Evolutionary conservation across 1,140 invertebrate species (phyloP), one percentile per base, ranked within the genome.

Genomic region (Bombus picipes): DNA sequence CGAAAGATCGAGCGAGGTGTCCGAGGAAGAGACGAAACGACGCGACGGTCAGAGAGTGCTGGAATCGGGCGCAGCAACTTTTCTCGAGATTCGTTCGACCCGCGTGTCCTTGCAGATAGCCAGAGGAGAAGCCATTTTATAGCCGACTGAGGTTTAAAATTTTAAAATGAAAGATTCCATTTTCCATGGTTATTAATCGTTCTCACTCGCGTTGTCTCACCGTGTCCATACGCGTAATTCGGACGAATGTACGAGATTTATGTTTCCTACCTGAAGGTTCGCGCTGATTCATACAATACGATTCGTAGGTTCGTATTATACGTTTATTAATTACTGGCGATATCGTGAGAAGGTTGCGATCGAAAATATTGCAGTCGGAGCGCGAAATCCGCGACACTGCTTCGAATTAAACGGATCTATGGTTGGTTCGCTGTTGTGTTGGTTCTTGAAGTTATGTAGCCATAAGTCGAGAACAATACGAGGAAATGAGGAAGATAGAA

Each of bases 1-100:
- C 87, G 53, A 57, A 81, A 87, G 90, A 91, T 91, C 84, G 87
- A 81, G 72, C 28, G 65, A 86, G 75, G 78, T 86, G 79, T 70
- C 62, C 41, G 57, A 77, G 75, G 72, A 88, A 81, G 72, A 78
- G 37, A 78, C 53, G 57, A 34, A 75, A 73, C 57, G 65, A 70
- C 25, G 71, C 47, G 12, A 62, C 25, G 59, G 57, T 25, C 83
- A 78, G 78, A 37, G 6, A n/a, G 59, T 62, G 28, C 25, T 15
- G 13, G 25, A 70, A 25, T n/a, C 34, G 18, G 59, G 25, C 18
- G 71, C 22, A 4, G 9, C 22, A 85, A 85, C 76, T 80, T 80
- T 85, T n/a, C 68, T n/a, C 53, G 65, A 81, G 70, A 66, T 71
- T 78, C 53, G 66, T n/a, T 34, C 39, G 18, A 65, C n/a, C 28